These are phyloP conservation scores for Cardiocondyla obscurior DNA, from an alignment of 1,140 invertebrate genomes.

Conservation along the genomic window DNA sequence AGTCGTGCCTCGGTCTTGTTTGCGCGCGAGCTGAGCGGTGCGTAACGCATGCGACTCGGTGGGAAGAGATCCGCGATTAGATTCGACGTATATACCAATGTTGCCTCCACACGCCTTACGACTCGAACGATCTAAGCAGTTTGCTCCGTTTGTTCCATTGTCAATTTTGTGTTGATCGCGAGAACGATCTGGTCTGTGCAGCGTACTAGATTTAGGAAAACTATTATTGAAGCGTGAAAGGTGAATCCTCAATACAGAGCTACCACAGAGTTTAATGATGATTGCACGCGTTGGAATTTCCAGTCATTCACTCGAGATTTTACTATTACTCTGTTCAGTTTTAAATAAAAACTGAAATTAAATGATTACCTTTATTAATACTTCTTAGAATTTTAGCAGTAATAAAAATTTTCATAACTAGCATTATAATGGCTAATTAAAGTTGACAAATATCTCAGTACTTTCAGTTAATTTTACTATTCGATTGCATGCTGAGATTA, in stretches of 20 bases:
- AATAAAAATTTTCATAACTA: neutral
- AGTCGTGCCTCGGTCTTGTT: conserved; percentile 23
- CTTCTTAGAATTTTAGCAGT: neutral
- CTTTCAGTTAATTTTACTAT: neutral
- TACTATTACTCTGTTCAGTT: no score
- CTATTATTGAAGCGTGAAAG: neutral
- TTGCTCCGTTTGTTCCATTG: neutral
- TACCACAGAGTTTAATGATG: neutral
- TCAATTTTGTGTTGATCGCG: neutral
- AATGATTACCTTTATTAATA: neutral
- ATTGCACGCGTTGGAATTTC: neutral
- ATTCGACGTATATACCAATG: neutral
- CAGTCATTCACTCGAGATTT: neutral
- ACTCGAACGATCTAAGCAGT: neutral
- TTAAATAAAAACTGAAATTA: no score
- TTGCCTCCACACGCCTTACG: neutral
- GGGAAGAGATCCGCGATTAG: neutral
- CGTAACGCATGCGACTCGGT: conserved; percentile 5
- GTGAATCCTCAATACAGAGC: neutral
- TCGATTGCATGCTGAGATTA: neutral
- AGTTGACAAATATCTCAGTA: neutral
- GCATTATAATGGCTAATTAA: neutral
- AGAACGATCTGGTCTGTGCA: neutral
- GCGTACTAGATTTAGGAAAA: neutral
- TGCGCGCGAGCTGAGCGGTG: conserved; percentile 23